Base-by-base conservation (phyloP, 1,140 invertebrate genomes). In the Colletes gigas region DNA sequence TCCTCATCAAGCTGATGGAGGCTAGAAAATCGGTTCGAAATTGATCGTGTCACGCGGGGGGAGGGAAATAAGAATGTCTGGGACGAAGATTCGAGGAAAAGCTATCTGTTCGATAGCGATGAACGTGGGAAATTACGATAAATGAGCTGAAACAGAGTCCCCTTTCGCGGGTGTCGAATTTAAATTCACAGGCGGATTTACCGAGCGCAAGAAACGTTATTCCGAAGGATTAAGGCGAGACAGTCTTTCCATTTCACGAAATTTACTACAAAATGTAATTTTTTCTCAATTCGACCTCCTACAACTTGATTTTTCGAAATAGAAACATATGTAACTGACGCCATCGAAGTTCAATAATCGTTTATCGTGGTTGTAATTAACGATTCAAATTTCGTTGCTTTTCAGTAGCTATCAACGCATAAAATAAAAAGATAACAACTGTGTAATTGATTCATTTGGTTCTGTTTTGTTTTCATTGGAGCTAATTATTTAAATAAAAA, bases 181-280 rank as follows among this genome's bases (percentile, higher is more conserved):
- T 78, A 78, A 78, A 78, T 78, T 78, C 77, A 60, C 67, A n/a
- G 30, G 52, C 57, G 77, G 77, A 78, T 78, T 78, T 72, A 73
- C 60, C 30, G 30, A 69, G 44, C 12, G 55, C 6, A 41, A 10
- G 69, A 12, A 65, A 72, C 59, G 72, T 71, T 68, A 76, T 72
- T 68, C 60, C n/a, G n/a, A 39, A 50, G 76, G 76, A 72, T 78
- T 78, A 78, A 72, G 59, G 47, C 44, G 50, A 52, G 59, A 73
- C 50, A 54, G 14, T 39, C 14, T 17, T 19, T 15, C 17, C 17
- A 5, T 14, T 47, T 52, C 47, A 21, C 4, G n/a, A 17, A 78
- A 54, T 78, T 78, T 78, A 72, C 77, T 54, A 9, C 0, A 39
- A 7, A 50, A 65, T 9, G 21, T 55, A 62, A 65, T 54, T 78